Conservation (phyloP, 2,797 vertebrate genomes). For the Sebastes elongatus region DNA sequence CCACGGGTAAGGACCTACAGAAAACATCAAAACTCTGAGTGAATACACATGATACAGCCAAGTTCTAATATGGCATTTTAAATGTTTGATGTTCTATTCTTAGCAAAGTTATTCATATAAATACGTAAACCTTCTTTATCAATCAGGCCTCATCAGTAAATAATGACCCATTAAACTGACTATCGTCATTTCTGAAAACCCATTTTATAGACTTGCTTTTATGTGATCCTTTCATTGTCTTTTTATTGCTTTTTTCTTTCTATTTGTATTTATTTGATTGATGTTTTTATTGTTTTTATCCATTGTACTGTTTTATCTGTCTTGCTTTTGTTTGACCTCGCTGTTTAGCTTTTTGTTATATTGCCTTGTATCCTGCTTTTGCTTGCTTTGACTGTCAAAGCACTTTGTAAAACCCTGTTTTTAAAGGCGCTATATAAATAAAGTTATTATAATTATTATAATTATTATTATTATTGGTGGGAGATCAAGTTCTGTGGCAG, state of each 20-base stretch:
- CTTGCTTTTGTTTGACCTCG: not conserved
- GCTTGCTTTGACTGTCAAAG: not conserved
- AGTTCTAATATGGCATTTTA: not conserved
- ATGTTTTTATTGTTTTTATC: not conserved
- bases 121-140: not conserved
- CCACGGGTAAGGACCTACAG: constrained; percentile 78
- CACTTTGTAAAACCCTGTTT: not conserved
- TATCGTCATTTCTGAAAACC: not conserved
- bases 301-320: not conserved
- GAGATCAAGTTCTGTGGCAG: not conserved
- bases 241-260: not conserved
- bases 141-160: not conserved
- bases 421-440: not conserved
- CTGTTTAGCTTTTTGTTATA: not conserved
- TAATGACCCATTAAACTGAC: not conserved
- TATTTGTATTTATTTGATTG: not conserved
- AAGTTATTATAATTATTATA: not conserved
- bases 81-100: not conserved
- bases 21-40: not conserved
- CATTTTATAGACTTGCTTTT: not conserved
- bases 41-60: not conserved
- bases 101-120: not conserved
- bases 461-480: not conserved
- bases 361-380: not conserved
- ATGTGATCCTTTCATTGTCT: too few relatives aligned